A percentile compares a stretch with the other conserved stretches of the same genome.
Evolutionary conservation across 1,140 invertebrate species (phyloP).

Genomic region (Heterodera schachtii): DNA sequence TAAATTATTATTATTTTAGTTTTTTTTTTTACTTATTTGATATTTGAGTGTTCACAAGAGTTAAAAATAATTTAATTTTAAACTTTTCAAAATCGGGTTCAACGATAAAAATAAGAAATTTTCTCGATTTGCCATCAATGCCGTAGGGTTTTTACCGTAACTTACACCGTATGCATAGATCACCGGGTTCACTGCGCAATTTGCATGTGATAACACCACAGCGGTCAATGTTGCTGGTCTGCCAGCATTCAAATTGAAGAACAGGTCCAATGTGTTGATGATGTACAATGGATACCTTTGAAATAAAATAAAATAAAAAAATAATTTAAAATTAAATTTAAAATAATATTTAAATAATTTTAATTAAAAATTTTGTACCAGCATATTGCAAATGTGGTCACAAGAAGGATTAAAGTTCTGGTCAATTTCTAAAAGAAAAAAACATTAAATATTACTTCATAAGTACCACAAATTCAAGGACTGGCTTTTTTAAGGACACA

Average conservation of each 20-base stretch:
- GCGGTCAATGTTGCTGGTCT: constrained; percentile 37
- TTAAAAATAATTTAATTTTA: too few relatives aligned
- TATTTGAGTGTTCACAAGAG: too few relatives aligned
- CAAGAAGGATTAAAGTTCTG: constrained; percentile 47
- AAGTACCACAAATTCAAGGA: background rate
- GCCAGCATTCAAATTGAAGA: constrained; percentile 30
- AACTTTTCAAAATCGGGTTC: too few relatives aligned
- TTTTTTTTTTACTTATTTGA: too few relatives aligned
- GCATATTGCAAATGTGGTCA: constrained; percentile 50
- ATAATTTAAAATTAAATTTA: too few relatives aligned
- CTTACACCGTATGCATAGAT: constrained; percentile 43
- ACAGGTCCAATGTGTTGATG: constrained; percentile 50
- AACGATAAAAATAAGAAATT: too few relatives aligned
- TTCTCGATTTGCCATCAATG: background rate
- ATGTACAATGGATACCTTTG: constrained; percentile 43
- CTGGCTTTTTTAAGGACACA: too few relatives aligned
- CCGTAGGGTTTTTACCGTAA: background rate
- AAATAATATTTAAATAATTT: too few relatives aligned
- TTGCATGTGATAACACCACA: constrained; percentile 51
- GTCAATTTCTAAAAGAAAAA: constrained; percentile 42
- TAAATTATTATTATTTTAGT: too few relatives aligned
- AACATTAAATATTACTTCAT: background rate
- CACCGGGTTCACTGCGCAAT: constrained; percentile 51
- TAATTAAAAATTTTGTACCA: constrained; percentile 26
- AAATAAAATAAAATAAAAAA: too few relatives aligned